These are phyloP conservation scores for Scleropages formosus DNA, from an alignment of 2,797 vertebrate species.

Conservation along the genomic window DNA sequence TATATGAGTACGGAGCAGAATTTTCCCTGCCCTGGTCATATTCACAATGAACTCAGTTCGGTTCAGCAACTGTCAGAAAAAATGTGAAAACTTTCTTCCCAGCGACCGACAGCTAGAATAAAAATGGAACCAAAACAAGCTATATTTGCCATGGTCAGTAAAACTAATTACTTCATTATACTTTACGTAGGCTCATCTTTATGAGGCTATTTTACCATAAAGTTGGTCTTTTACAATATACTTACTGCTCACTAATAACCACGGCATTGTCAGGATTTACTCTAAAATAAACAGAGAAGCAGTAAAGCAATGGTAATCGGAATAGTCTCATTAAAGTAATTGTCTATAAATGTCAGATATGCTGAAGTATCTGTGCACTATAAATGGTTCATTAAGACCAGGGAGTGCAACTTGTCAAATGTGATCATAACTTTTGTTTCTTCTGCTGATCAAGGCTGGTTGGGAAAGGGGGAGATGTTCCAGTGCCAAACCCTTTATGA, in stretches of 20 bases:
- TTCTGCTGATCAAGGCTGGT: neutral
- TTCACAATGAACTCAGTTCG: too few relatives aligned
- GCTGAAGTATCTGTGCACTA: slow-evolving; percentile 40
- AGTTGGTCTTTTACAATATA: slow-evolving; percentile 69
- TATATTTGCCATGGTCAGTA: slow-evolving; percentile 50
- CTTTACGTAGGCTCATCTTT: slow-evolving; percentile 63
- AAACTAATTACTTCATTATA: slow-evolving; percentile 44
- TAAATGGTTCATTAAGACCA: slow-evolving; percentile 46
- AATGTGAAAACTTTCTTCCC: slow-evolving; percentile 35
- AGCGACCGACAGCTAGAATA: slow-evolving; percentile 45
- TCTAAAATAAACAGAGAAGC: slow-evolving; percentile 68
- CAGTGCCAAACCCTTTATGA: too few relatives aligned
- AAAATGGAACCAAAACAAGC: slow-evolving; percentile 46
- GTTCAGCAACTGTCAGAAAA: too few relatives aligned
- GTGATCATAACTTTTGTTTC: neutral
- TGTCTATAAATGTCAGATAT: slow-evolving; percentile 59
- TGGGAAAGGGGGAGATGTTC: too few relatives aligned
- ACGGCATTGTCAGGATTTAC: slow-evolving; percentile 63
- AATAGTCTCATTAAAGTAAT: slow-evolving; percentile 49
- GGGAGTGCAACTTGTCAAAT: slow-evolving; percentile 49
- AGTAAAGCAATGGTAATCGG: slow-evolving; percentile 61
- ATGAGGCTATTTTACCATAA: slow-evolving; percentile 75
- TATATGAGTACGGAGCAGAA: too few relatives aligned
- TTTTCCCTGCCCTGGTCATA: too few relatives aligned
- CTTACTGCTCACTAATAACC: slow-evolving; percentile 67